phyloP scores from a whole-genome alignment of 2,797 vertebrate genomes.

The Coluber constrictor region DNA sequence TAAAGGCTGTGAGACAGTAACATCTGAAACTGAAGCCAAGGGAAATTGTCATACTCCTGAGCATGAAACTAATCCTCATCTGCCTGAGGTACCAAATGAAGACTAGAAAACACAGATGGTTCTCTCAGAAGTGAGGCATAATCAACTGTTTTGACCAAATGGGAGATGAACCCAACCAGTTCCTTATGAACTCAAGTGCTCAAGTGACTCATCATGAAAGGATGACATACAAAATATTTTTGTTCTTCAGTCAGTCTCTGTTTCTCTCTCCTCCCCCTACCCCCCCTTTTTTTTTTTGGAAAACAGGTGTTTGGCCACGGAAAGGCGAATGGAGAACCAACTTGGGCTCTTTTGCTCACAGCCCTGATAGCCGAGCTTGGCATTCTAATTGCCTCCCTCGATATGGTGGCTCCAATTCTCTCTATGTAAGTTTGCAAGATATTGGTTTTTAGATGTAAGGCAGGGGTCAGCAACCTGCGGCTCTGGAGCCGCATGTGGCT shows the following conservation, averaged over 20 bases:
- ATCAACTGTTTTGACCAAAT: background rate
- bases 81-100: background rate
- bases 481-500: no score
- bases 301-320: conserved; percentile 91
- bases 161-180: background rate
- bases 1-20: no score
- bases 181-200: background rate
- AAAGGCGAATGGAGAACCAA: conserved; percentile 93
- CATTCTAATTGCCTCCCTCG: conserved; percentile 95
- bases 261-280: background rate
- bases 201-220: background rate
- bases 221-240: background rate
- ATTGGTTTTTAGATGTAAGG: background rate
- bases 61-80: background rate
- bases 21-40: background rate
- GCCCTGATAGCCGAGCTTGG: conserved; percentile 93
- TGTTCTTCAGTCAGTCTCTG: conserved; percentile 6
- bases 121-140: background rate
- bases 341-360: conserved; percentile 93
- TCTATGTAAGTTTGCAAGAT: conserved; percentile 84
- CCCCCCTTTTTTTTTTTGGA: background rate
- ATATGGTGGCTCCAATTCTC: conserved; percentile 98
- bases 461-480: no score
- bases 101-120: background rate
- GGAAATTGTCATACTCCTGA: background rate